These are phyloP conservation scores for Hyperoplus lanceolatus DNA, from an alignment of 2,797 vertebrate species.

Conservation along the genomic window DNA sequence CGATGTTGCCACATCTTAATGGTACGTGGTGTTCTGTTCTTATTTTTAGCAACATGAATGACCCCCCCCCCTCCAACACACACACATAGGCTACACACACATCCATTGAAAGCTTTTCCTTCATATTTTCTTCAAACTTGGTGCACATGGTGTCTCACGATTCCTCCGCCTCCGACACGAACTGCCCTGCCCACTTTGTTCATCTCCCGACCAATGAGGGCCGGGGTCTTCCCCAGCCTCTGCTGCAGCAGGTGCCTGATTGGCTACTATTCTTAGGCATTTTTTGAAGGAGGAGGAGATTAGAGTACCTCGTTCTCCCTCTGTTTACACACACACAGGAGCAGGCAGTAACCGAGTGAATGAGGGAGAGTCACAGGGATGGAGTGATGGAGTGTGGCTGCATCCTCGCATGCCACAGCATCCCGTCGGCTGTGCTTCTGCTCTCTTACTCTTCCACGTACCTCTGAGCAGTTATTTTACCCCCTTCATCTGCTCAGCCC, in stretches of 20 bases:
- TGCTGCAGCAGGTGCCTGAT: slow-evolving; percentile 65
- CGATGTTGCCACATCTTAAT: slow-evolving; percentile 31
- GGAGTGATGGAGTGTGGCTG: slow-evolving; percentile 56
- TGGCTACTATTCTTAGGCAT: slow-evolving; percentile 78
- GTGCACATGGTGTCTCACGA: slow-evolving; percentile 79
- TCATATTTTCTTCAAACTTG: slow-evolving; percentile 79
- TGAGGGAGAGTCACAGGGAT: slow-evolving; percentile 64
- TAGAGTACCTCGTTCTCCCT: slow-evolving; percentile 72
- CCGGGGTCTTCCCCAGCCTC: slow-evolving; percentile 36
- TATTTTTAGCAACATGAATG: slow-evolving; percentile 77
- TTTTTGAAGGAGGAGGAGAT: slow-evolving; percentile 71
- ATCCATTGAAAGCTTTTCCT: slow-evolving; percentile 72
- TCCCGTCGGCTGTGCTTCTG: slow-evolving; percentile 48
- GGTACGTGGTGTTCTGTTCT: slow-evolving; percentile 63
- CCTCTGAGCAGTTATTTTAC: not conserved
- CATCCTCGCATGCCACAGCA: slow-evolving; percentile 57
- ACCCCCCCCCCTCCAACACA: slow-evolving; percentile 25
- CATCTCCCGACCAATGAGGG: slow-evolving; percentile 67
- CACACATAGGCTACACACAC: too few species aligned
- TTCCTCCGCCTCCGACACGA: slow-evolving; percentile 64
- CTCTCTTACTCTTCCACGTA: slow-evolving; percentile 44
- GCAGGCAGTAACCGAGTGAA: slow-evolving; percentile 70
- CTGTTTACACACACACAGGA: slow-evolving; percentile 79
- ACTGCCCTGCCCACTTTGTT: slow-evolving; percentile 55
- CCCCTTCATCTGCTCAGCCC: slow-evolving; percentile 13